Base-by-base conservation (phyloP, 2,888 invertebrate genomes). In the Andrena dorsata region DNA sequence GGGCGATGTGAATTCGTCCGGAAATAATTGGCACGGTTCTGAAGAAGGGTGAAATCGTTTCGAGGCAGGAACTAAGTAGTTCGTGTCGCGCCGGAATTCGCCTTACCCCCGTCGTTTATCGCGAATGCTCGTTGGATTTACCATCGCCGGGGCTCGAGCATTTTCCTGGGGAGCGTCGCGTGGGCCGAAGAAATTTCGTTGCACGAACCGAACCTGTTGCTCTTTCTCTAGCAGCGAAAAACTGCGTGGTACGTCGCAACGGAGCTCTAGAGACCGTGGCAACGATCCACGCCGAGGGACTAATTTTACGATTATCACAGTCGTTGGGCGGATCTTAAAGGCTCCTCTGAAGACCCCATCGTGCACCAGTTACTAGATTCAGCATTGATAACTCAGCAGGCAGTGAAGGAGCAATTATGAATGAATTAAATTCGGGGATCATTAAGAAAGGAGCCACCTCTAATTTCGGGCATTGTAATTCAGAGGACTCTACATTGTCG, bases 131-230 rank as follows among this genome's bases (percentile, higher is more conserved):
- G 13, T 41, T 7, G 23, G n/a, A 0, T 32, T 20, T 32, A 28
- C 16, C 20, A 41, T 60, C 47, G 47, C 0, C 13, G 16, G 10
- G 49, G 68, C 58, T 58, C 30, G 49, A 68, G n/a, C 26, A 60
- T 64, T 70, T 35, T 32, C n/a, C 26, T 13, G 20, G n/a, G 32
- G 20, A 5, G 16, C 41, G 35, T 47, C 41, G n/a, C 30, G 49
- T 26, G 41, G 26, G 28, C 7, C 53, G 4, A 10, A 20, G 53
- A 49, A 64, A 65, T 60, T 78, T 68, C 41, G 70, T 70, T 80
- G 35, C 56, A 4, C 20, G 64, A 30, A 16, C 56, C 35, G 60
- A 41, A 82, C 82, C 82, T 82, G 82, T 82, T 82, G 82, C 69
- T 72, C 68, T 20, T 8, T 30, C 58, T 26, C 23, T 10, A 26